These are phyloP conservation scores for Tyrophagus putrescentiae DNA, from an alignment of 1,140 invertebrate species.

Conservation along the genomic window DNA sequence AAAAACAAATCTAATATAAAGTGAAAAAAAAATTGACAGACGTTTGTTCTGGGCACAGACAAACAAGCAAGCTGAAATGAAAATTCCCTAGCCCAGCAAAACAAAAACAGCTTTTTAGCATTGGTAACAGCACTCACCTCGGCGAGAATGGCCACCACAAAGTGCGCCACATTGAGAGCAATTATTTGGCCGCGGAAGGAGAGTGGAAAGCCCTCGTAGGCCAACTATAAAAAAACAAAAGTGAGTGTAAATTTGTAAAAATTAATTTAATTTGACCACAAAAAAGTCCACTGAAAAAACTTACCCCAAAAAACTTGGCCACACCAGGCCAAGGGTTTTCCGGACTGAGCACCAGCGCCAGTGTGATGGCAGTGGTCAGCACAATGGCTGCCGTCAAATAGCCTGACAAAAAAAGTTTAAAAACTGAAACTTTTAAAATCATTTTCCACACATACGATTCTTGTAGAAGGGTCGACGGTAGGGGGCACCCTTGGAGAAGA, in stretches of 20 bases:
- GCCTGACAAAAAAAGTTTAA: background rate
- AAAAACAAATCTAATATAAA: no score
- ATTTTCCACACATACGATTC: slow-evolving; percentile 35
- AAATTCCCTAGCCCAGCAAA: no score
- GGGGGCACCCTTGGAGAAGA: slow-evolving; percentile 43
- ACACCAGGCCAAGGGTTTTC: slow-evolving; percentile 47
- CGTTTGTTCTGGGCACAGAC: no score
- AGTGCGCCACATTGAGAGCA: slow-evolving; percentile 19
- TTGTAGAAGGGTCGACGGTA: slow-evolving; percentile 42
- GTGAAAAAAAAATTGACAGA: no score
- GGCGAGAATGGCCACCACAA: slow-evolving; percentile 23
- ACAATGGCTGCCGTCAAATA: slow-evolving; percentile 21
- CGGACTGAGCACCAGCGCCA: slow-evolving; percentile 50
- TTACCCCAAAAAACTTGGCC: slow-evolving; percentile 22
- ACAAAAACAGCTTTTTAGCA: background rate
- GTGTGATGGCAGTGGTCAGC: slow-evolving; percentile 45
- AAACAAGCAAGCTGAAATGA: no score
- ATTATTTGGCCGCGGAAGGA: slow-evolving; percentile 22
- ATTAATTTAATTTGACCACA: background rate
- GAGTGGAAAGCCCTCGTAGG: slow-evolving; percentile 8
- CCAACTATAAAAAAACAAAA: slow-evolving; percentile 17
- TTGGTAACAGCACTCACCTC: slow-evolving; percentile 23
- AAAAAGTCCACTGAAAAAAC: background rate
- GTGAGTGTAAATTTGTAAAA: background rate
- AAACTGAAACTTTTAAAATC: background rate